These are phyloP conservation scores for Sericinus montela DNA, from an alignment of 2,888 invertebrate species.

Conservation along the genomic window DNA sequence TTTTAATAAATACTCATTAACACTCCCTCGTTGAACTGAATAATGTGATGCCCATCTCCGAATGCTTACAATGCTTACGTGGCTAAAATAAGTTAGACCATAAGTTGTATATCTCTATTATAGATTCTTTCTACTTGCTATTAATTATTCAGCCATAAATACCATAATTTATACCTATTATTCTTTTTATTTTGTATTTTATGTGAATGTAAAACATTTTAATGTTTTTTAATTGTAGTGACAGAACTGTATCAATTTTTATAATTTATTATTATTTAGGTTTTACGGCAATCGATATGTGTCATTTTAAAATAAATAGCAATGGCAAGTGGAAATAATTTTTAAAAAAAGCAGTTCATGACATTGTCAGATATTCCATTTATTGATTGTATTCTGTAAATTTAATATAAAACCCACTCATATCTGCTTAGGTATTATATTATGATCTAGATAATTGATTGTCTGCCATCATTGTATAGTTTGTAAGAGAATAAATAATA, in stretches of 20 bases:
- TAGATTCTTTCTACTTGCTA: conserved; percentile 32
- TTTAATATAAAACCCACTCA: conserved; percentile 62
- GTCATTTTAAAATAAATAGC: not conserved
- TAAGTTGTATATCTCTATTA: conserved; percentile 58
- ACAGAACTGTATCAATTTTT: too few species aligned
- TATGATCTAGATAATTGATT: conserved; percentile 20
- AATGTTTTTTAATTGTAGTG: too few species aligned
- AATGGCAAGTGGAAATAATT: conserved; percentile 36
- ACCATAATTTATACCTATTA: too few species aligned
- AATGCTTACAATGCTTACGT: conserved; percentile 69
- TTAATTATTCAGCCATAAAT: not conserved
- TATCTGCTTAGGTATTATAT: conserved; percentile 65
- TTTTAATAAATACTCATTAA: conserved; percentile 54
- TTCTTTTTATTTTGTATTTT: too few species aligned
- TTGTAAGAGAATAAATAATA: conserved; percentile 11
- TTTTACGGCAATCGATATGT: too few species aligned
- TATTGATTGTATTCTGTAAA: conserved; percentile 42
- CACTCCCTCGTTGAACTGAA: conserved; percentile 26
- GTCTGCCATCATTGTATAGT: conserved; percentile 8
- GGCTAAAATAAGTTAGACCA: conserved; percentile 58
- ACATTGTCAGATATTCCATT: conserved; percentile 54
- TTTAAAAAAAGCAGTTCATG: conserved; percentile 39
- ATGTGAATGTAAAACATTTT: too few species aligned
- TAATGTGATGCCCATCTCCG: conserved; percentile 46
- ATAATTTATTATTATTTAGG: too few species aligned